Evolutionary conservation across 2,797 vertebrate genomes (phyloP).

Genomic region (Typhlichthys subterraneus): DNA sequence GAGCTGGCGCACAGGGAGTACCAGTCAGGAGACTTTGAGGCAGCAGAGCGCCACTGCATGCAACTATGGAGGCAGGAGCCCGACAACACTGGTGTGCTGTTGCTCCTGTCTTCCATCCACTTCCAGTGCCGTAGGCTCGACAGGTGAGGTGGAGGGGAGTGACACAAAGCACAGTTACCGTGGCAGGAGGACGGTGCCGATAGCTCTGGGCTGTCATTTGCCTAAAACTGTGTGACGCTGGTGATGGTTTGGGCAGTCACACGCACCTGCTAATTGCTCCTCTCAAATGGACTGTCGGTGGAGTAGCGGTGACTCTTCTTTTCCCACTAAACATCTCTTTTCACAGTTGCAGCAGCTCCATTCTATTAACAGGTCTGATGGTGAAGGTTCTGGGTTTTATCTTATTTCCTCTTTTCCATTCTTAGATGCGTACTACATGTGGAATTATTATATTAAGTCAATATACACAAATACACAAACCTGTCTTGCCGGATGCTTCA

Average conservation of each 20-base stretch:
- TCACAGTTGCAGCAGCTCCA: slow-evolving; percentile 6
- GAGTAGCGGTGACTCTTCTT: background rate
- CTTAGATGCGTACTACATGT: background rate
- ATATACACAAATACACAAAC: background rate
- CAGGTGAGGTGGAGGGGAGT: slow-evolving; percentile 81
- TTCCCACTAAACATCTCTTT: slow-evolving; percentile 1
- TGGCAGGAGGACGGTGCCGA: slow-evolving; percentile 26
- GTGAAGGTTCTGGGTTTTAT: slow-evolving; percentile 16
- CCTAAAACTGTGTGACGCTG: slow-evolving; percentile 24
- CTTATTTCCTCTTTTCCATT: background rate
- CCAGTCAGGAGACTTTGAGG: slow-evolving; percentile 99
- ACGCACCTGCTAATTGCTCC: background rate
- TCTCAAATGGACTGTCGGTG: background rate
- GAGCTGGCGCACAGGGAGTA: slow-evolving; percentile 99
- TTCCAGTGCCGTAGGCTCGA: slow-evolving; percentile 99
- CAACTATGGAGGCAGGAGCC: slow-evolving; percentile 99
- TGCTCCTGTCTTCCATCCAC: slow-evolving; percentile 98
- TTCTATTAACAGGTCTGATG: slow-evolving; percentile 29
- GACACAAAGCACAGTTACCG: slow-evolving; percentile 20
- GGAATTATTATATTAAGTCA: background rate
- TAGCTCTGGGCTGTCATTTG: slow-evolving; percentile 29
- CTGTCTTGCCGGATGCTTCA: background rate
- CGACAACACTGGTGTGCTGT: slow-evolving; percentile 96
- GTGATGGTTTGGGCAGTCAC: slow-evolving; percentile 16
- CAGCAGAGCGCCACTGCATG: slow-evolving; percentile 99